Evolutionary conservation across 2,888 invertebrate genomes (phyloP), one percentile per base, ranked within the genome.

Genomic region (Bombyx huttoni): DNA sequence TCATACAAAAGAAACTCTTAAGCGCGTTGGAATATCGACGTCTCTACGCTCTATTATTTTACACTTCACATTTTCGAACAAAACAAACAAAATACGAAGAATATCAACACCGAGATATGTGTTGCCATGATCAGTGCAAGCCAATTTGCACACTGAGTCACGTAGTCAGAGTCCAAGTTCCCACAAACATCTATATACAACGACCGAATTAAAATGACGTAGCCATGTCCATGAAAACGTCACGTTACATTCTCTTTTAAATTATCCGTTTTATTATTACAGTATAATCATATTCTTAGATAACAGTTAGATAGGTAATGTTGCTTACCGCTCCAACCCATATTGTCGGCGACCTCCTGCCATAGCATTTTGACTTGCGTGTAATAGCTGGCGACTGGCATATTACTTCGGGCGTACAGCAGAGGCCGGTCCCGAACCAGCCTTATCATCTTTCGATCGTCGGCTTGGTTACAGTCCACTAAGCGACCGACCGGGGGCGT

Each of bases 351-450:
- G 51, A 87, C 84, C 62, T 86, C 75, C 57, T 73, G 70, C 87
- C 87, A 87, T 50, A 85, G 74, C 52, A 56, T 54, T 73, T 81
- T 81, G 58, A 85, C 86, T 60, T 78, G 75, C 60, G 78, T 62
- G 72, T 85, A 82, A 75, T 81, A 83, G 68, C 81, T 82, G 57
- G 87, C 87, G 40, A 86, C 85, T 51, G 87, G 86, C 81, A 86
- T 77, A 69, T 80, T 84, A 73, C 76, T 82, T 51, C 87, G 73
- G 60, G 86, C 83, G 70, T 80, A 87, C 64, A 87, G 73, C 70
- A 84, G 68, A 50, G 71, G 75, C 50, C 86, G 78, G 65, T 63
- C 79, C 62, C 75, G 74, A 71, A 87, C 87, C 64, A 86, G 71
- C 51, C 65, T 64, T 64, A 87, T 87, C 68, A 87, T 74, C 56